Percentiles rank a stretch among this genome's conserved stretches.
These are phyloP conservation scores for Morus bassanus DNA, from an alignment of 2,797 vertebrate genomes.

Conservation along the genomic window DNA sequence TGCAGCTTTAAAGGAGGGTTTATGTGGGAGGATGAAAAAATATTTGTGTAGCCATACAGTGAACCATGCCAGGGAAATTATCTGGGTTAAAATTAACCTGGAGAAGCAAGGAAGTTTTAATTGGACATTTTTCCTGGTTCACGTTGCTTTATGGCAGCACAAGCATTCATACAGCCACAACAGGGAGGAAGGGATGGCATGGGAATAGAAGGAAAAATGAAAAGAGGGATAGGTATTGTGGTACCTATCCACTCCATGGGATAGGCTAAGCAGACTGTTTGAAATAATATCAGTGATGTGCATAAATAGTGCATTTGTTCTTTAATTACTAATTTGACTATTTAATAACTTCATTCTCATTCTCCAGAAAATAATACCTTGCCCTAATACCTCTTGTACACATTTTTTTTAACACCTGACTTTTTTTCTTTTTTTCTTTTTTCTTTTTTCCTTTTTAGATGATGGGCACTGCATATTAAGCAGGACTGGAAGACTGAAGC, in stretches of 20 bases:
- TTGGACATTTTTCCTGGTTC: not conserved
- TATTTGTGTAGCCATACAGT: not conserved
- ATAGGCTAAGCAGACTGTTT: not conserved
- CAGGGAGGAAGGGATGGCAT: not conserved
- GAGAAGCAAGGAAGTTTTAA: not conserved
- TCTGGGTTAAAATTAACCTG: not conserved
- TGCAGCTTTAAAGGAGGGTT: not conserved
- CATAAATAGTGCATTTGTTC: not conserved
- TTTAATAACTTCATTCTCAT: not conserved
- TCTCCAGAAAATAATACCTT: not conserved
- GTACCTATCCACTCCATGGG: not conserved
- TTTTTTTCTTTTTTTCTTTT: not conserved
- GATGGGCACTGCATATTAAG: conserved; percentile 75
- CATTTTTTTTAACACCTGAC: not conserved
- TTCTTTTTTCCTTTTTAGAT: conserved; percentile 70
- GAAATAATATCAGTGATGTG: not conserved
- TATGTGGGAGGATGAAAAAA: not conserved
- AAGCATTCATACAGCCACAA: not conserved
- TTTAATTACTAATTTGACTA: not conserved
- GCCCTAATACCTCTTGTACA: not conserved
- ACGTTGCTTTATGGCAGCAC: not conserved
- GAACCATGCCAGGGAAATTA: not conserved
- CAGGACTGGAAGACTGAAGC: conserved; percentile 86
- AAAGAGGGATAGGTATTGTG: not conserved
- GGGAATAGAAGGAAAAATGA: not conserved